These are phyloP conservation scores for Melanotaenia pygmaea DNA, from an alignment of 2,797 vertebrate species.

Conservation along the genomic window DNA sequence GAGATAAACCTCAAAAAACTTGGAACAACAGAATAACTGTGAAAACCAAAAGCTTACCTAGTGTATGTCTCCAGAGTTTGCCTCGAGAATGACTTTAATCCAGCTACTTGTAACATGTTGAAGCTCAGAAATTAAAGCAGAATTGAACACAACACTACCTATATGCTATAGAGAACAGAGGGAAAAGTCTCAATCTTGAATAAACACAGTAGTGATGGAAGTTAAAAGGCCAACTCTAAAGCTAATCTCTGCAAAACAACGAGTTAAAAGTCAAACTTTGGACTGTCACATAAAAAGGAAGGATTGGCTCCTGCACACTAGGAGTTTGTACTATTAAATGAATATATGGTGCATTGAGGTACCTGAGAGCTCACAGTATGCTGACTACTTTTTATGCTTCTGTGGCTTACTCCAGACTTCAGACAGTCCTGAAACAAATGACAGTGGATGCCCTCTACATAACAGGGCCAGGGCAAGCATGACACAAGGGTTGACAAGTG, in stretches of 20 bases:
- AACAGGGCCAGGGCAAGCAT: slow-evolving; percentile 82
- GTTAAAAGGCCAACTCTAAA: slow-evolving; percentile 35
- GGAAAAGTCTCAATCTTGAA: slow-evolving; percentile 30
- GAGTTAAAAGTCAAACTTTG: slow-evolving; percentile 42
- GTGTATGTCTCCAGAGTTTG: slow-evolving; percentile 44
- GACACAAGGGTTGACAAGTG: slow-evolving; percentile 84
- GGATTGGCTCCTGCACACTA: slow-evolving; percentile 27
- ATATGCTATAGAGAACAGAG: slow-evolving; percentile 27
- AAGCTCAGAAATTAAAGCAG: slow-evolving; percentile 46
- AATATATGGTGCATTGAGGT: slow-evolving; percentile 26
- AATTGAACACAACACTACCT: slow-evolving; percentile 39
- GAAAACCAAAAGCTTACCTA: slow-evolving; percentile 41
- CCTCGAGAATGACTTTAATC: slow-evolving; percentile 65
- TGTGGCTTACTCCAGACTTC: slow-evolving; percentile 73
- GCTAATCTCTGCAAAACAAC: slow-evolving; percentile 20
- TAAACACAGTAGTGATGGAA: slow-evolving; percentile 22
- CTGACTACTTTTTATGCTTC: slow-evolving; percentile 64
- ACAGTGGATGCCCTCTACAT: slow-evolving; percentile 82
- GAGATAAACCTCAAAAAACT: slow-evolving; percentile 61
- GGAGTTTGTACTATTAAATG: slow-evolving; percentile 53
- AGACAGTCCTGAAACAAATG: slow-evolving; percentile 82
- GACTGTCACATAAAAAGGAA: slow-evolving; percentile 24
- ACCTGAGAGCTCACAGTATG: slow-evolving; percentile 54
- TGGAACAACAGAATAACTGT: slow-evolving; percentile 33
- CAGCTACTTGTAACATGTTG: slow-evolving; percentile 58